Percentiles rank a stretch among this genome's conserved stretches.
Conservation (phyloP, 2,113 vertebrate species). For the Argyrosomus japonicus region DNA sequence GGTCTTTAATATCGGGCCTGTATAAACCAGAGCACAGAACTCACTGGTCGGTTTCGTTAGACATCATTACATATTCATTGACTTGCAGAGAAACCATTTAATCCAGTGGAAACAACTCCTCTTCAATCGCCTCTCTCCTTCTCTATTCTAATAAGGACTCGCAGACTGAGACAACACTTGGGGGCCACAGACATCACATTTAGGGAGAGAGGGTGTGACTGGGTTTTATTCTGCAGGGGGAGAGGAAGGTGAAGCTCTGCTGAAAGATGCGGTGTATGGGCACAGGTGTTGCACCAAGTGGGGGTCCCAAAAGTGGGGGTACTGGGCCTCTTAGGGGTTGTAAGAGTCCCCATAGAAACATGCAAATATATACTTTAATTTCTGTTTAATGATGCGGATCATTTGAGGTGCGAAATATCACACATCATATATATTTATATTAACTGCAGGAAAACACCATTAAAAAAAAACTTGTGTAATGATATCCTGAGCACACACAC, state of each 20-base stretch:
- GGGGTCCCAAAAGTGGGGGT: not conserved
- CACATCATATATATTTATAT: not conserved
- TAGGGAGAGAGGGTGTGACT: constrained; percentile 21
- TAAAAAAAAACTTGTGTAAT: not conserved
- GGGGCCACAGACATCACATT: constrained; percentile 41
- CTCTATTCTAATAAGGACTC: constrained; percentile 64
- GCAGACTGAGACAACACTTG: constrained; percentile 41
- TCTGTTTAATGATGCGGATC: not conserved
- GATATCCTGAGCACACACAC: not conserved
- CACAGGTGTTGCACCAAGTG: constrained; percentile 62
- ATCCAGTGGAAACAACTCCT: constrained; percentile 79
- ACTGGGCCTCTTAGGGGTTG: not conserved
- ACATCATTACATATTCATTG: constrained; percentile 85
- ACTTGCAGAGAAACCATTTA: constrained; percentile 80
- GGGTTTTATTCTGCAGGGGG: constrained; percentile 14
- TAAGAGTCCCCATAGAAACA: not conserved
- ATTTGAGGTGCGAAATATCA: not conserved
- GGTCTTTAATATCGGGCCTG: constrained; percentile 58
- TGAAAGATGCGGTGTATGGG: constrained; percentile 1
- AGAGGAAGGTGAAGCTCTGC: constrained; percentile 12
- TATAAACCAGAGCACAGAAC: constrained; percentile 41
- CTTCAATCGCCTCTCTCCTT: constrained; percentile 66
- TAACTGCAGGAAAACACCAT: not conserved
- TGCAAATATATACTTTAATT: constrained; percentile 5
- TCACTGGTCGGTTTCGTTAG: constrained; percentile 66